Conservation (phyloP, 2,113 vertebrate genomes). For the Misgurnus anguillicaudatus region DNA sequence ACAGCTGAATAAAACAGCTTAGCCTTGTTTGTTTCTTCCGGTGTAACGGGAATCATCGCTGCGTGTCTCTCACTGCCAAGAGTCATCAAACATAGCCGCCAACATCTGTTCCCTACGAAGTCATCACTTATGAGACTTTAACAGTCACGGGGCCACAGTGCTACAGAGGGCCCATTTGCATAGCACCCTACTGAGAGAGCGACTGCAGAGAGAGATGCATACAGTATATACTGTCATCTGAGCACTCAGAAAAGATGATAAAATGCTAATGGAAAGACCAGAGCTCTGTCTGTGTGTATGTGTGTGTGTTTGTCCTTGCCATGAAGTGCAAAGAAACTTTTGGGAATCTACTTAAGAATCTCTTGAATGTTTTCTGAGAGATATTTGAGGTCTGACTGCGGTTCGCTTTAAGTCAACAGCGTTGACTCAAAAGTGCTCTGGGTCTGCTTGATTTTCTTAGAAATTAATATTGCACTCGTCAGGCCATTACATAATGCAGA, state of each 20-base stretch:
- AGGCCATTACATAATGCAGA: background rate
- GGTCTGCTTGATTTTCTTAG: too few species aligned
- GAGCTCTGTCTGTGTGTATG: background rate
- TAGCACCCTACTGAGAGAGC: slow-evolving; percentile 51
- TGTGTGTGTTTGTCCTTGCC: background rate
- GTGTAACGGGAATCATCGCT: slow-evolving; percentile 32
- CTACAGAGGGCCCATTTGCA: slow-evolving; percentile 49
- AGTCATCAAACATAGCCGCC: slow-evolving; percentile 40
- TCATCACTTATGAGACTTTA: slow-evolving; percentile 54
- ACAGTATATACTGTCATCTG: slow-evolving; percentile 25
- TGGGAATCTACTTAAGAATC: background rate
- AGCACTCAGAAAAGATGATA: slow-evolving; percentile 25
- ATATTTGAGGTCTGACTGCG: too few species aligned
- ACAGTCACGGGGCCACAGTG: slow-evolving; percentile 1
- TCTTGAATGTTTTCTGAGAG: too few species aligned
- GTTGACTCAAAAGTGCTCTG: too few species aligned
- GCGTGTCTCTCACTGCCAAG: slow-evolving; percentile 45
- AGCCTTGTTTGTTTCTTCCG: slow-evolving; percentile 47
- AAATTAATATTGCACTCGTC: too few species aligned
- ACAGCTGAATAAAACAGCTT: slow-evolving; percentile 39
- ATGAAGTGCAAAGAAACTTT: background rate
- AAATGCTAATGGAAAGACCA: slow-evolving; percentile 40
- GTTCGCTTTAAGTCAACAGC: too few species aligned
- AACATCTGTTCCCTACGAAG: slow-evolving; percentile 58
- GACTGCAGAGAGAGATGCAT: slow-evolving; percentile 40